These are phyloP conservation scores for Zapus hudsonius DNA, from an alignment of 2,113 vertebrate genomes.

Conservation along the genomic window DNA sequence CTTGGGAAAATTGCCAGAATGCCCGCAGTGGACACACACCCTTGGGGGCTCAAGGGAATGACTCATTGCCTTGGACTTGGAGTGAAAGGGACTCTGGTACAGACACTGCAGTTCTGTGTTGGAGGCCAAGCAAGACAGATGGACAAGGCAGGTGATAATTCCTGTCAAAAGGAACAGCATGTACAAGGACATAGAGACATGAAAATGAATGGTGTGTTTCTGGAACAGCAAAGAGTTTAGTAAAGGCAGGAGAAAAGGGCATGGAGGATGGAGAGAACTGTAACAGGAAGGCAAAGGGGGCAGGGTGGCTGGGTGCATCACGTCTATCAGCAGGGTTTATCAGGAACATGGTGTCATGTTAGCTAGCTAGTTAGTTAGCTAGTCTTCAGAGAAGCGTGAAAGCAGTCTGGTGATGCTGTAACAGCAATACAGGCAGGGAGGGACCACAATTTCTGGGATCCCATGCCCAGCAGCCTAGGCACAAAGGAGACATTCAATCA, in stretches of 20 bases:
- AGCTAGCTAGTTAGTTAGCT: no score
- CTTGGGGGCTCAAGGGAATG: background rate
- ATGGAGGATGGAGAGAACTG: background rate
- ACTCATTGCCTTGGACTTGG: background rate
- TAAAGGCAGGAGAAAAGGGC: background rate
- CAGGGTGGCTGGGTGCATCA: background rate
- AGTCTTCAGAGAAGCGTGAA: no score
- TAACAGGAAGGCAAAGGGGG: rapidly evolving
- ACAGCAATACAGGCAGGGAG: background rate
- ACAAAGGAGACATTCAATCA: background rate
- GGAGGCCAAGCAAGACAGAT: background rate
- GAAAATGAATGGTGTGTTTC: background rate
- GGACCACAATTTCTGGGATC: background rate
- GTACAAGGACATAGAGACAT: background rate
- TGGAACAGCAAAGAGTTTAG: background rate
- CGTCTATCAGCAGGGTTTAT: background rate
- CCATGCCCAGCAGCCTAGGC: background rate
- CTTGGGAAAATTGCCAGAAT: background rate
- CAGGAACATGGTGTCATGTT: rapidly evolving
- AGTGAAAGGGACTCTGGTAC: background rate
- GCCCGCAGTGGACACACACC: background rate
- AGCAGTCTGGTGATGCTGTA: background rate
- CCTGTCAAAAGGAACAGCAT: background rate
- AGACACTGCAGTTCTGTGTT: background rate
- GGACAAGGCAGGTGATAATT: slow-evolving; percentile 1